Base-by-base conservation (phyloP, 1,140 invertebrate genomes). In the Leptinotarsa undecemlineata region DNA sequence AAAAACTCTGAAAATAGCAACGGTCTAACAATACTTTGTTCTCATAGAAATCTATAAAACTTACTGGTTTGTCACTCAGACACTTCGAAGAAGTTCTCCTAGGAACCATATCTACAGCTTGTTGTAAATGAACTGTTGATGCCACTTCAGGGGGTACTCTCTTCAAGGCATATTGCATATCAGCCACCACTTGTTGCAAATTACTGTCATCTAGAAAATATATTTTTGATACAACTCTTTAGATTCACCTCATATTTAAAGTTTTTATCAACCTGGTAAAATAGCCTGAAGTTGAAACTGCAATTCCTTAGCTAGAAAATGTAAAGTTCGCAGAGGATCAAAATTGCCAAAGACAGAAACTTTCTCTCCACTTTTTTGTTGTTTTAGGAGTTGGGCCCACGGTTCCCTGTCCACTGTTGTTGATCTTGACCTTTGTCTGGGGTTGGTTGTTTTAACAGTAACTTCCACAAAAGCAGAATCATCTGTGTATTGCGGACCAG, bases 281-380 rank as follows among this genome's bases (percentile, higher is more conserved):
- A 73, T 19, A 21, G 69, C 63, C 69, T 78, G 64, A 48, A 84
- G 68, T 67, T 83, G 81, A 47, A 71, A 76, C 62, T 81, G 76
- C 26, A 85, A 72, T 74, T 85, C 84, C 68, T 80, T 81, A 6
- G 82, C 78, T 23, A 85, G 74, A 78, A 84, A 84, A 76, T 84
- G 83, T 62, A 85, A 72, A 3, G 82, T 84, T 51, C 82, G 57
- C 48, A 85, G 76, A 3, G 84, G 84, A 74, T 85, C 83, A 75
- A 82, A 84, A 64, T 77, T 81, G 26, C 77, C 79, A 73, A 85
- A 85, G 8, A 76, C 71, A n/a, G 79, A 79, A n/a, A 80, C 64
- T 61, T 80, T 80, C 51, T 81, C 80, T 17, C 74, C 76, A 60
- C 79, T 78, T 48, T 73, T 76, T 26, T 80, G 76, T 47, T 76